These are phyloP conservation scores for Drosophila bifasciata DNA, from an alignment of 1,140 invertebrate species.

Conservation along the genomic window DNA sequence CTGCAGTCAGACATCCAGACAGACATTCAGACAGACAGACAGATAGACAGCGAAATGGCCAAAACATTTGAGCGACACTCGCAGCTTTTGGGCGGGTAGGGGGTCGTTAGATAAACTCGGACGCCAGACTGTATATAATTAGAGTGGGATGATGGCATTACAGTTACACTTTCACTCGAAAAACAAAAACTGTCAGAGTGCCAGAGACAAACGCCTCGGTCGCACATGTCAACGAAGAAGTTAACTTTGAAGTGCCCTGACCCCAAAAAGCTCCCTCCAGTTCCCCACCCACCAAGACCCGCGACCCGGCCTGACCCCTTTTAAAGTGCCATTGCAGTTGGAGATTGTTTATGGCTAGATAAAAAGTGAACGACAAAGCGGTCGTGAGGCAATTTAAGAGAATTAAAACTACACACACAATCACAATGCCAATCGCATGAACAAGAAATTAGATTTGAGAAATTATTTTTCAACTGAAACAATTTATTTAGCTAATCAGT, in stretches of 20 bases:
- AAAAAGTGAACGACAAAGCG: conserved; percentile 7
- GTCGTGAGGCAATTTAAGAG: conserved; percentile 33
- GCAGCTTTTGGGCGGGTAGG: conserved; percentile 52
- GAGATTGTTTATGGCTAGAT: conserved; percentile 34
- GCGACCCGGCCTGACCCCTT: conserved; percentile 51
- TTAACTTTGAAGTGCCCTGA: conserved; percentile 56
- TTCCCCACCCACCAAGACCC: too few species aligned
- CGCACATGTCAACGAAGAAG: conserved; percentile 55
- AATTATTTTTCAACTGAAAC: conserved; percentile 26
- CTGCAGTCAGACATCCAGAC: conserved; percentile 18
- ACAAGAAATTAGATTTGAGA: conserved; percentile 37
- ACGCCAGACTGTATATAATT: conserved; percentile 78
- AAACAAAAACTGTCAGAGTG: conserved; percentile 42
- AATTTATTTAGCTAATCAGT: too few species aligned
- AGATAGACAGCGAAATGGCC: conserved; percentile 49
- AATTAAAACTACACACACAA: conserved; percentile 23
- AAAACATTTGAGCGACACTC: conserved; percentile 76
- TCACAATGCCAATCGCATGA: too few species aligned
- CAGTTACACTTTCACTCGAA: conserved; percentile 77
- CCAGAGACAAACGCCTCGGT: background rate
- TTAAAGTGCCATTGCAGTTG: conserved; percentile 64
- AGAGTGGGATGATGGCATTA: conserved; percentile 63
- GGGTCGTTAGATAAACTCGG: conserved; percentile 61
- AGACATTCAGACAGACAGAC: conserved; percentile 19
- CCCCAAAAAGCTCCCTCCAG: conserved; percentile 1